Conservation (phyloP, 2,888 invertebrate genomes). For the Scrobipalpa atriplicella region DNA sequence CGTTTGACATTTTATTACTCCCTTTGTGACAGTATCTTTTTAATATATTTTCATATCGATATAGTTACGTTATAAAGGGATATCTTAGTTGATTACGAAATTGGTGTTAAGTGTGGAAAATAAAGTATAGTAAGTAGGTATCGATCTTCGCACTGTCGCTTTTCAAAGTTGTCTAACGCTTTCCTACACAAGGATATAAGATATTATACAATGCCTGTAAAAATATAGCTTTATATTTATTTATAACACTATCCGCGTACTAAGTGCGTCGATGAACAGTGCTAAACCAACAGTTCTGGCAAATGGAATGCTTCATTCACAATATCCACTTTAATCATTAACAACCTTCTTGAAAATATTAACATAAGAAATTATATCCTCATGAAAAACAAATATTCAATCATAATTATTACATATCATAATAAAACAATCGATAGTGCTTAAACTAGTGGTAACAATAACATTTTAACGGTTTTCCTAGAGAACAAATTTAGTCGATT, state of each 20-base stretch:
- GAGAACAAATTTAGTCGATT: slow-evolving; percentile 45
- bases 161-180: slow-evolving; percentile 45
- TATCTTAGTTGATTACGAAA: slow-evolving; percentile 52
- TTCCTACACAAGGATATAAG: slow-evolving; percentile 42
- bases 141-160: slow-evolving; percentile 41
- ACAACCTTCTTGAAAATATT: slow-evolving; percentile 63
- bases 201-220: slow-evolving; percentile 62
- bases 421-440: slow-evolving; percentile 71
- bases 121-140: slow-evolving; percentile 46
- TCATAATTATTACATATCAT: slow-evolving; percentile 46
- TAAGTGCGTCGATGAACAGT: slow-evolving; percentile 76
- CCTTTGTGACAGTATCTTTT: slow-evolving; percentile 70
- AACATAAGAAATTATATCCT: slow-evolving; percentile 61
- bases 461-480: slow-evolving; percentile 64
- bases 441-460: slow-evolving; percentile 82
- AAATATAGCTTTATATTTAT: slow-evolving; percentile 58
- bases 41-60: slow-evolving; percentile 52
- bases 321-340: slow-evolving; percentile 68
- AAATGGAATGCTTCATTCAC: slow-evolving; percentile 79
- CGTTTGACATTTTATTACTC: slow-evolving; percentile 71
- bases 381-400: slow-evolving; percentile 58
- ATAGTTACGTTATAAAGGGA: slow-evolving; percentile 55
- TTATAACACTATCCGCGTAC: slow-evolving; percentile 56
- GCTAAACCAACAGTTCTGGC: slow-evolving; percentile 67
- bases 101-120: slow-evolving; percentile 52